Evolutionary conservation across 2,113 vertebrate genomes (phyloP).

Genomic region (Poicephalus meyeri): DNA sequence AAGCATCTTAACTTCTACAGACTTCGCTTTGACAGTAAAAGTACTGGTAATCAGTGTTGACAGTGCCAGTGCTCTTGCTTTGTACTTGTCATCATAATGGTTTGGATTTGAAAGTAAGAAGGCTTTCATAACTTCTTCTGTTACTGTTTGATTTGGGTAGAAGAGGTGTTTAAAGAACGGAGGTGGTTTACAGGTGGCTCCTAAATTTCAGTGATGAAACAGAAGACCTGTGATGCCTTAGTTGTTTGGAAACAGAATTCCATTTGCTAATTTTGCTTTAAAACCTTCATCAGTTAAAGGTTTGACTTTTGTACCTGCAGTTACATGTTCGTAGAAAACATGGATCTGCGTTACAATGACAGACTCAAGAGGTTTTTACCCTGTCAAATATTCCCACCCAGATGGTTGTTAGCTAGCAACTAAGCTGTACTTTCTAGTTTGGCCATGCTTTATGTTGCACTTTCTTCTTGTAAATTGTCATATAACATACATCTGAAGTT

Average conservation of each 20-base stretch:
- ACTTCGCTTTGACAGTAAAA: background rate
- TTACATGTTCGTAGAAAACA: background rate
- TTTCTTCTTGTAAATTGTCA: background rate
- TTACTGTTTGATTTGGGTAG: background rate
- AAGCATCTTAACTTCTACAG: background rate
- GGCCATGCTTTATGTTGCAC: background rate
- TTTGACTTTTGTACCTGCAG: background rate
- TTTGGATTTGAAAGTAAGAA: background rate
- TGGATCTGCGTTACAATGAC: background rate
- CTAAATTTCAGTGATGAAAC: background rate
- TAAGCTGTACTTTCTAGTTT: too few relatives aligned
- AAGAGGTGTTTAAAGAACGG: background rate
- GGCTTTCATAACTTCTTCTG: background rate
- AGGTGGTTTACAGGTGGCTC: background rate
- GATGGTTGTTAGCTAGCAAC: background rate
- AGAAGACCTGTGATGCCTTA: background rate
- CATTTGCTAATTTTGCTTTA: background rate
- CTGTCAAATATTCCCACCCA: background rate
- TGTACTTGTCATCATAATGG: background rate
- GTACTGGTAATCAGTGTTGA: background rate
- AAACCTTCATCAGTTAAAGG: background rate
- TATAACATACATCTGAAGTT: background rate
- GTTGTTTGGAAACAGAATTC: background rate
- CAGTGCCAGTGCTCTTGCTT: background rate
- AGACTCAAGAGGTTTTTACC: background rate